Conservation (phyloP, 2,797 vertebrate species). For the Enteromius fasciolatus region DNA sequence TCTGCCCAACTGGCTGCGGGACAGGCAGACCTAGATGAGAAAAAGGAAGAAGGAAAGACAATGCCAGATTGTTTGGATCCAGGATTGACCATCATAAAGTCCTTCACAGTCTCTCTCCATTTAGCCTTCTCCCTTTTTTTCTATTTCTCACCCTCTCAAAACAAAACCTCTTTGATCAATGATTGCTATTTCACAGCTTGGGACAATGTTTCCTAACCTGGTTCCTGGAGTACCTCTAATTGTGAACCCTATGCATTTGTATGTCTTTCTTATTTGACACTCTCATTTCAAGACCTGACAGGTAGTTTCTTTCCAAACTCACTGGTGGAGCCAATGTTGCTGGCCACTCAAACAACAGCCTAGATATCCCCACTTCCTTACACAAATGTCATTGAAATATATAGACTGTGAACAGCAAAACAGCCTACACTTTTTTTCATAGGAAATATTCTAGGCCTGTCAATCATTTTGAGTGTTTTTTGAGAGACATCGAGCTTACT, state of each 20-base stretch:
- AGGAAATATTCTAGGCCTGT: not conserved
- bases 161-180: not conserved
- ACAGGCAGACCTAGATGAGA: slow-evolving; percentile 25
- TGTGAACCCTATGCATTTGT: not conserved
- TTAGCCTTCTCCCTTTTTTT: not conserved
- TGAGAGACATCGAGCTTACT: not conserved
- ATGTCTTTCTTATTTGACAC: too few species aligned
- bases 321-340: not conserved
- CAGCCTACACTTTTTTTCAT: too few species aligned
- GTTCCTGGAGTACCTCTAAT: not conserved
- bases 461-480: slow-evolving; percentile 13
- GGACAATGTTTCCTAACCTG: not conserved
- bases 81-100: slow-evolving; percentile 25
- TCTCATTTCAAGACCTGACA: not conserved
- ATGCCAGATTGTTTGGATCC: slow-evolving; percentile 50
- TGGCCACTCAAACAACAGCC: not conserved
- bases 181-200: not conserved
- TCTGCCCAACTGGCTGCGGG: slow-evolving; percentile 37
- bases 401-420: not conserved
- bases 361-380: not conserved
- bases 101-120: not conserved
- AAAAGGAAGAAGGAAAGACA: slow-evolving; percentile 33
- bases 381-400: not conserved
- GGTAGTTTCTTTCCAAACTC: not conserved
- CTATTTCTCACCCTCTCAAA: not conserved